These are phyloP conservation scores for Tipula vernalis DNA, from an alignment of 2,888 invertebrate genomes.

Conservation along the genomic window DNA sequence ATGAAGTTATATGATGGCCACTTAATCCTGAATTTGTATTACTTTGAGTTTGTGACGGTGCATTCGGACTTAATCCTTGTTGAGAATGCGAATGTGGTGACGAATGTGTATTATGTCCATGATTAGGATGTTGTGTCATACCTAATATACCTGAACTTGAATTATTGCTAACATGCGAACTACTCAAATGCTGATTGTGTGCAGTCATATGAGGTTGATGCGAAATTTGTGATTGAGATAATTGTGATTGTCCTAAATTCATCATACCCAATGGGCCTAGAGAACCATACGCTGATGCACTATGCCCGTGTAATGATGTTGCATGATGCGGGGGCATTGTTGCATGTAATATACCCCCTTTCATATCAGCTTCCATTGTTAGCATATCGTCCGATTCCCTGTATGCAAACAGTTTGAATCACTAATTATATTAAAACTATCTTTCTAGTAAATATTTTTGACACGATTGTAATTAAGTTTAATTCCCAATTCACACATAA, in stretches of 20 bases:
- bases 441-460: background rate
- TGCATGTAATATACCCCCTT: conserved; percentile 76
- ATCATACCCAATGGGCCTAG: conserved; percentile 60
- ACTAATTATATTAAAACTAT: background rate
- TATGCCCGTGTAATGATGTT: conserved; percentile 47
- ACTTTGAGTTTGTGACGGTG: conserved; percentile 24
- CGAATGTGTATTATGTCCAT: conserved; percentile 24
- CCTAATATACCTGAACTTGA: conserved; percentile 13
- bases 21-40: conserved; percentile 21
- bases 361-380: conserved; percentile 86
- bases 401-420: conserved; percentile 66
- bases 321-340: conserved; percentile 77
- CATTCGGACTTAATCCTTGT: conserved; percentile 26
- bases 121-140: conserved; percentile 24
- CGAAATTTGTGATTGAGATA: conserved; percentile 45
- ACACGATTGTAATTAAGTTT: background rate
- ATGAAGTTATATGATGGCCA: conserved; percentile 36
- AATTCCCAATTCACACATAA: background rate
- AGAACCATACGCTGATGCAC: conserved; percentile 50
- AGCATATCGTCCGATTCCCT: conserved; percentile 67
- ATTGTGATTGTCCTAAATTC: conserved; percentile 51
- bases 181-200: conserved; percentile 28
- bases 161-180: conserved; percentile 24
- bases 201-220: conserved; percentile 45
- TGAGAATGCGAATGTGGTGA: conserved; percentile 29